Evolutionary conservation across 53 echinoderm and acorn worm species (phyloP).

Genomic region (Mesocentrotus franciscanus): DNA sequence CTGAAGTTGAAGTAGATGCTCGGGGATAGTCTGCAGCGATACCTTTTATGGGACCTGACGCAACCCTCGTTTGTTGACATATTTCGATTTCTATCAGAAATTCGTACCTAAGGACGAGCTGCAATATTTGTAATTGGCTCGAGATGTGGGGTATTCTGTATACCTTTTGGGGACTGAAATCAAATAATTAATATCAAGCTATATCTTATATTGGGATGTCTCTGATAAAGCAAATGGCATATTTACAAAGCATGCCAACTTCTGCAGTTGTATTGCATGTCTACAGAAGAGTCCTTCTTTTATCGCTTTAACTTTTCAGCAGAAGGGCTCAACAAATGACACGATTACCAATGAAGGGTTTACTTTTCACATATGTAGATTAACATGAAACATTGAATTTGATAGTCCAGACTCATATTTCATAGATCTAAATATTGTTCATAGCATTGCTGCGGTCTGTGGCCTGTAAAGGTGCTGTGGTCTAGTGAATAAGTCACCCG

Average conservation of each 20-base stretch:
- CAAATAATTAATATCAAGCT: not conserved
- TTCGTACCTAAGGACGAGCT: not conserved
- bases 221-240: not conserved
- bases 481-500: too few species aligned
- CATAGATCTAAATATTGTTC: too few species aligned
- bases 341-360: too few species aligned
- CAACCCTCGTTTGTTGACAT: slow-evolving; percentile 45
- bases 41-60: slow-evolving; percentile 33
- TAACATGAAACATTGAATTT: too few species aligned
- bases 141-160: not conserved
- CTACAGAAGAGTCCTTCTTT: not conserved
- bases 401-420: too few species aligned
- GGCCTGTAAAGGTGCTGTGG: too few species aligned
- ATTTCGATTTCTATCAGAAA: slow-evolving; percentile 19
- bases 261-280: not conserved
- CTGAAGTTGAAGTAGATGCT: not conserved
- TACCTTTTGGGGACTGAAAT: not conserved
- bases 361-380: too few species aligned
- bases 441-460: too few species aligned
- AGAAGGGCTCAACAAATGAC: too few species aligned
- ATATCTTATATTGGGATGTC: not conserved
- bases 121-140: not conserved
- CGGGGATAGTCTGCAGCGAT: not conserved
- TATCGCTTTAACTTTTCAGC: too few species aligned
- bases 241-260: not conserved